Evolutionary conservation across 2,888 invertebrate genomes (phyloP), one percentile per base, ranked within the genome.

Genomic region (Drosophila eohydei): DNA sequence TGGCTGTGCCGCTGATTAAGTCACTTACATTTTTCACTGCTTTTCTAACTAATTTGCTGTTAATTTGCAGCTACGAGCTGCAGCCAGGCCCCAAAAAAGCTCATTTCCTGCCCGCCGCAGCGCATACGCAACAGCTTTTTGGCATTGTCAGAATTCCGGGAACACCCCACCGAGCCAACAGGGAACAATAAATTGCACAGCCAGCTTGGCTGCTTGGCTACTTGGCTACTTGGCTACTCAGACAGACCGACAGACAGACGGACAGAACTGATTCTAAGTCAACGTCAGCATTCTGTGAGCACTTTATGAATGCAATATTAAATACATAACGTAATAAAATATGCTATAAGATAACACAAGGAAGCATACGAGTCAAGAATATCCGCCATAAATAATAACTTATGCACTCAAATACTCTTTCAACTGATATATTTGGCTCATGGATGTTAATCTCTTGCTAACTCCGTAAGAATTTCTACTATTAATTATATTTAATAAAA

Each of bases 41-140:
- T 81, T 83, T 83, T 84, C 81, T 77, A 83, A 86, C 81, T 88
- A 86, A 84, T 86, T 85, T 85, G 74, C 81, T 81, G 80, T 77
- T 83, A 79, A 88, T 85, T 87, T 77, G 81, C 51, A 67, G 80
- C 75, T 62, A 46, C 72, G 40, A 52, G 51, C 63, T 59, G 59
- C 56, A 34, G 52, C 4, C 44, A 46, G 41, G 46, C 46, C 26
- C 34, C 44, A 34, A 54, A 54, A 63, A 64, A 62, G 5, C 32
- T 65, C 52, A 64, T 65, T 79, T 78, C 78, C 76, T 75, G 80
- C 64, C 60, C 12, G 34, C n/a, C 7, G 56, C 43, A 44, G 26
- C n/a, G 32, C 21, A 57, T 61, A 58, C 62, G 62, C 52, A 68
- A 48, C 56, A 54, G 52, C 63, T 64, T 68, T 78, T 85, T 56